A percentile compares a stretch with the other conserved stretches of the same genome.
These are phyloP conservation scores for Pelagia noctiluca DNA, from an alignment of 30 jellyfish, hydroid and myxozoan species.

Conservation along the genomic window DNA sequence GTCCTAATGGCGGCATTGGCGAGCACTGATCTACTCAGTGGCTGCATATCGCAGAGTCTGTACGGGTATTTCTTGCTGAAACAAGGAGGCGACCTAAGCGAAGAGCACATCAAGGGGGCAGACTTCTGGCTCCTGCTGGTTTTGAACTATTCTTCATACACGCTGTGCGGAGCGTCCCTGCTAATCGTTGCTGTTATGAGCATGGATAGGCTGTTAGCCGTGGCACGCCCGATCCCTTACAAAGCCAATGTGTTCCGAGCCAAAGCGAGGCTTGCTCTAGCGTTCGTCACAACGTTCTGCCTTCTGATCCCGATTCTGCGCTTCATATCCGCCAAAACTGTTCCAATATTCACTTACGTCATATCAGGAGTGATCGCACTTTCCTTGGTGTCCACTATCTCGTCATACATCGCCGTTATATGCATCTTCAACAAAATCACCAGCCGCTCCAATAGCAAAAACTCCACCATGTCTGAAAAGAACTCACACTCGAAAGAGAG, in stretches of 20 bases:
- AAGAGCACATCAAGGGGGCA: slow-evolving; percentile 32
- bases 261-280: slow-evolving; percentile 26
- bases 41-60: slow-evolving; percentile 70
- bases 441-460: slow-evolving; percentile 7
- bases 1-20: slow-evolving; percentile 68
- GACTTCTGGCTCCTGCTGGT: slow-evolving; percentile 59
- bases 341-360: slow-evolving; percentile 42
- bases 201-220: slow-evolving; percentile 67
- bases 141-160: slow-evolving; percentile 62
- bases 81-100: slow-evolving; percentile 43
- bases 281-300: slow-evolving; percentile 46
- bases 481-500: slow-evolving; percentile 41
- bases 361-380: slow-evolving; percentile 54
- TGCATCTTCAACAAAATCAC: slow-evolving; percentile 45
- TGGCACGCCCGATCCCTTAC: slow-evolving; percentile 63
- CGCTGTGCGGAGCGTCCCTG: slow-evolving; percentile 72
- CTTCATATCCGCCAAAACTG: slow-evolving; percentile 44
- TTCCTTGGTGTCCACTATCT: slow-evolving; percentile 47
- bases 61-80: slow-evolving; percentile 63
- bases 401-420: slow-evolving; percentile 52
- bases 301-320: slow-evolving; percentile 57
- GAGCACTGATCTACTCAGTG: slow-evolving; percentile 67
- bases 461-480: slow-evolving; percentile 26
- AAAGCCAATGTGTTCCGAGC: slow-evolving; percentile 61
- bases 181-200: slow-evolving; percentile 71